Base-by-base conservation (phyloP, 2,888 invertebrate species). In the Plagodis pulveraria region DNA sequence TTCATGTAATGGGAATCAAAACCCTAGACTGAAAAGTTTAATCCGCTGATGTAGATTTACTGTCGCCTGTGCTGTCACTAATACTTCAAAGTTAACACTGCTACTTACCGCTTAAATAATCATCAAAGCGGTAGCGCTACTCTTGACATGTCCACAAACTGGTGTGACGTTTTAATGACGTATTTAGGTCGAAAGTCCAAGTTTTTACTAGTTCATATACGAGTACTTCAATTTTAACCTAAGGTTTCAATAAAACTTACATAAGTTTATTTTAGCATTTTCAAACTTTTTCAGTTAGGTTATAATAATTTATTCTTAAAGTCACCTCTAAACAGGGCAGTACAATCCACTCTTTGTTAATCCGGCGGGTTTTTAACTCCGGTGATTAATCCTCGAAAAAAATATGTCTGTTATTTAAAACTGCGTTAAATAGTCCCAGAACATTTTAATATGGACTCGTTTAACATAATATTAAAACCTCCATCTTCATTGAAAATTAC, bases 381-480 rank as follows among this genome's bases (percentile, higher is more conserved):
- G 33, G 43, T 6, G 40, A 44, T 58, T 44, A 42, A 50, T 50
- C 35, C 38, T 49, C 22, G 34, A 50, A 59, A 54, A 54, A 59
- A 50, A 46, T 41, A 41, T 47, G 33, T 59, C 12, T 22, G 9
- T 42, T 11, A 57, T 53, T 54, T 50, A 46, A 54, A 57, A 53
- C 12, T 36, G 57, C 36, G 50, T 46, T 46, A 50, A 51, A 59
- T 50, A 50, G 50, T 54, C 58, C 46, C 36, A 36, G 47, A 22
- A 38, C 12, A 55, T 51, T 55, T 50, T 42, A 40, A 41, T 48
- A 60, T 52, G 44, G 41, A 11, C 55, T 11, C 55, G 48, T 52
- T 51, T 57, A 52, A 58, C 63, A 60, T 62, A 55, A 58, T 59
- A 61, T 61, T 34, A 51, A 55, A 58, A 57, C 36, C 49, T 7